Percentiles rank a stretch among this genome's conserved stretches.
Conservation (phyloP, 2,888 invertebrate species). For the Dynastes grantii region DNA sequence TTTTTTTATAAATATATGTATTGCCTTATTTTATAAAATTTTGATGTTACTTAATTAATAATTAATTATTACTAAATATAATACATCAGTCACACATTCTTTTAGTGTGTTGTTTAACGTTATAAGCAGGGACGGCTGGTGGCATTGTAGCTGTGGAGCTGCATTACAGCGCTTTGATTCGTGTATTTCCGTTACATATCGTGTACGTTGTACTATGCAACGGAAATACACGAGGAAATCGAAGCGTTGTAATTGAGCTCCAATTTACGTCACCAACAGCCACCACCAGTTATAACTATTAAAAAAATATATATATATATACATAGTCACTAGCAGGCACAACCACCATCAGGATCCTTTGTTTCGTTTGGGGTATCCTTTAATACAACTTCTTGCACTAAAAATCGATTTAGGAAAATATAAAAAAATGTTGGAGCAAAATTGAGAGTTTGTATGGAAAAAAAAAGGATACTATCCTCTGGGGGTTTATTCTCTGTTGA, state of each 20-base stretch:
- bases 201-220: too few species aligned
- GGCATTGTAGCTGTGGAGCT: too few species aligned
- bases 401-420: slow-evolving; percentile 55
- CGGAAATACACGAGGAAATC: too few species aligned
- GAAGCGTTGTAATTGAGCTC: too few species aligned
- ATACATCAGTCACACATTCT: slow-evolving; percentile 38
- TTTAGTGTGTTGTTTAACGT: slow-evolving; percentile 19
- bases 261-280: too few species aligned
- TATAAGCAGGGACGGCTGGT: background rate
- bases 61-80: slow-evolving; percentile 19
- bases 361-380: slow-evolving; percentile 96
- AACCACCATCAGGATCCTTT: slow-evolving; percentile 93
- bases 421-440: slow-evolving; percentile 74
- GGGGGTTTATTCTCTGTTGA: slow-evolving; percentile 95
- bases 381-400: slow-evolving; percentile 99
- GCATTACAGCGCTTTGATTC: too few species aligned
- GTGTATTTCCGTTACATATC: too few species aligned
- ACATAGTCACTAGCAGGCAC: slow-evolving; percentile 82
- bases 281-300: background rate
- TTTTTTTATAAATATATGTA: slow-evolving; percentile 13
- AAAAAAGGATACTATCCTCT: slow-evolving; percentile 95
- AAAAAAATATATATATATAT: background rate
- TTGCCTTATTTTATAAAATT: slow-evolving; percentile 12
- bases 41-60: slow-evolving; percentile 13
- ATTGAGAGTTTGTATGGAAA: slow-evolving; percentile 54